phyloP scores from a whole-genome alignment of 2,797 vertebrate genomes.

The Gorsachius magnificus region DNA sequence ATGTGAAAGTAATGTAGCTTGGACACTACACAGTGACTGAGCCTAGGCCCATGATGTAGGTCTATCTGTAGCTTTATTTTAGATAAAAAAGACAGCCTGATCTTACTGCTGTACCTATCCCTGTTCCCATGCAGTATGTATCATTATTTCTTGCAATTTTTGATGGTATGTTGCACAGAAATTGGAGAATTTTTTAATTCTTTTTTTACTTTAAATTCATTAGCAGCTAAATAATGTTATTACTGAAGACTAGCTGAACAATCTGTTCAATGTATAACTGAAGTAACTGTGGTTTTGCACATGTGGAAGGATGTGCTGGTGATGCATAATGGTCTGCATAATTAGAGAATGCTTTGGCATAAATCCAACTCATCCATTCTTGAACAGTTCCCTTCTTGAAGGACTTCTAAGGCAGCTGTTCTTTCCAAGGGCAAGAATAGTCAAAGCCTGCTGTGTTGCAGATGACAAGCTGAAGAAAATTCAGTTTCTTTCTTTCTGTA shows the following conservation, averaged over 20 bases:
- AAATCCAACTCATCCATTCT: background rate
- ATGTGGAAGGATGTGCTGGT: background rate
- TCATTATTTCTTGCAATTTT: background rate
- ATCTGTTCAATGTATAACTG: background rate
- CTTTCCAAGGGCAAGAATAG: background rate
- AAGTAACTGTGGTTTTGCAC: background rate
- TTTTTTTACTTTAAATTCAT: background rate
- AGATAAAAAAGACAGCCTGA: background rate
- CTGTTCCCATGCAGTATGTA: background rate
- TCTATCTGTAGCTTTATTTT: background rate
- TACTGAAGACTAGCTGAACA: background rate
- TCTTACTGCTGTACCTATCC: background rate
- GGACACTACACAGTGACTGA: background rate
- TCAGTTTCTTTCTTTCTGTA: background rate
- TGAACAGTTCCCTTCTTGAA: background rate
- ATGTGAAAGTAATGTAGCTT: background rate
- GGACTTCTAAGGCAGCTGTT: background rate
- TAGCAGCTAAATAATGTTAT: background rate
- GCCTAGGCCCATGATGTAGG: background rate
- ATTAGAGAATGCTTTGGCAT: background rate
- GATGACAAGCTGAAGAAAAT: background rate
- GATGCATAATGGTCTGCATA: background rate
- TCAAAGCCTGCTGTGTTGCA: background rate
- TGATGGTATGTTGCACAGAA: background rate
- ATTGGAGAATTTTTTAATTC: rapidly evolving